These are phyloP conservation scores for Diplodus puntazzo DNA, from an alignment of 2,797 vertebrate species.

Conservation along the genomic window DNA sequence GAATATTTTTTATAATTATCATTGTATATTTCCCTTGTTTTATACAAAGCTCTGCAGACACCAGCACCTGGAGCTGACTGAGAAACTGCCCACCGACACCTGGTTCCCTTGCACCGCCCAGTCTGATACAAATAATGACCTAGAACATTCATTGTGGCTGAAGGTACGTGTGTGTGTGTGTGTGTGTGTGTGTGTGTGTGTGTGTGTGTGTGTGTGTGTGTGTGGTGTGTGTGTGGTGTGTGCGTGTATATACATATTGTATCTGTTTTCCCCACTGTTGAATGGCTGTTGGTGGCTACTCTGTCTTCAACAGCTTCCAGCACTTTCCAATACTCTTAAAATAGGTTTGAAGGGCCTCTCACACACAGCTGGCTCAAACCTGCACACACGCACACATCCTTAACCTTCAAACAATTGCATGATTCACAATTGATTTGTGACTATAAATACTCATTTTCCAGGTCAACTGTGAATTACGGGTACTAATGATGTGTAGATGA, in stretches of 20 bases:
- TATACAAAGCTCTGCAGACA: constrained; percentile 88
- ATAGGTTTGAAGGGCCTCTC: constrained; percentile 34
- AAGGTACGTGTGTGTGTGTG: constrained; percentile 81
- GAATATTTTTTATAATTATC: background rate
- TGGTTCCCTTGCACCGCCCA: constrained; percentile 91
- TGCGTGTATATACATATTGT: too few species aligned
- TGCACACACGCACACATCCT: constrained; percentile 31
- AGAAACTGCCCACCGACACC: constrained; percentile 76
- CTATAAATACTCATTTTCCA: constrained; percentile 52
- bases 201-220: constrained; percentile 4
- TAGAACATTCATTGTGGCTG: constrained; percentile 88
- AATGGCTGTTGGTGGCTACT: constrained; percentile 52
- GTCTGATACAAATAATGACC: constrained; percentile 68
- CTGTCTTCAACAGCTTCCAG: constrained; percentile 48
- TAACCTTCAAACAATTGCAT: constrained; percentile 49
- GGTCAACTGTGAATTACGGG: constrained; percentile 48
- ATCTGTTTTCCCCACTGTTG: constrained; percentile 38
- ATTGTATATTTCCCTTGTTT: constrained; percentile 7
- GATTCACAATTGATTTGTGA: constrained; percentile 40
- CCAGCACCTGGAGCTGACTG: constrained; percentile 80
- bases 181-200: constrained; percentile 9
- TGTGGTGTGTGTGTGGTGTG: too few species aligned
- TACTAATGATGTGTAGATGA: constrained; percentile 65
- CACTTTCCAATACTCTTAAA: constrained; percentile 45
- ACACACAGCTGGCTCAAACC: constrained; percentile 34